Evolutionary conservation across 2,113 vertebrate species (phyloP).

Genomic region (Nycticebus coucang): DNA sequence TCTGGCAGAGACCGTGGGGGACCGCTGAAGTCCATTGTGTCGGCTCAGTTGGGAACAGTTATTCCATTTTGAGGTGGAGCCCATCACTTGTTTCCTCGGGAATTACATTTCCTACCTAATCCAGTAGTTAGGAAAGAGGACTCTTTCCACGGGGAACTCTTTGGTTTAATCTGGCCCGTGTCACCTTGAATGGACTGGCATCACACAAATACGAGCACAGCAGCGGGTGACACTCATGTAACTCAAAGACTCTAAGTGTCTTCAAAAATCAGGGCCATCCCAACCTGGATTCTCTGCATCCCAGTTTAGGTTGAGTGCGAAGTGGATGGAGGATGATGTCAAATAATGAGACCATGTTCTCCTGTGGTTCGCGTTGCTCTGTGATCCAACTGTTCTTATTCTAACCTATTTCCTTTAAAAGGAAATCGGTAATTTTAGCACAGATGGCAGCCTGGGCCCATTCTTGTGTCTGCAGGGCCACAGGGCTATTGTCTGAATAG

Average conservation of each 20-base stretch:
- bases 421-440: neutral
- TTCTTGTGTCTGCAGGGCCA: neutral
- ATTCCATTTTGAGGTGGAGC: neutral
- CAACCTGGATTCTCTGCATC: neutral
- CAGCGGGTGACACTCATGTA: neutral
- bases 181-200: neutral
- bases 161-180: neutral
- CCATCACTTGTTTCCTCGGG: neutral
- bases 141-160: neutral
- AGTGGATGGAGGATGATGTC: neutral
- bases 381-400: no score
- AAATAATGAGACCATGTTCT: neutral
- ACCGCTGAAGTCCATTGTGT: neutral
- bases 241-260: neutral
- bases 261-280: neutral
- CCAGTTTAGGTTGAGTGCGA: neutral
- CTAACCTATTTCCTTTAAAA: neutral
- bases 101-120: neutral
- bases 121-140: neutral
- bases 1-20: neutral
- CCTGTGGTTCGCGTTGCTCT: neutral
- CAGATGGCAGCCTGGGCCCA: neutral
- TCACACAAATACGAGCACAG: neutral
- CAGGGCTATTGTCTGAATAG: neutral
- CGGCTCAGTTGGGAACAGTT: rapidly evolving